These are phyloP conservation scores for Nannobrachium achirus DNA, from an alignment of 2,113 vertebrate species.

Conservation along the genomic window DNA sequence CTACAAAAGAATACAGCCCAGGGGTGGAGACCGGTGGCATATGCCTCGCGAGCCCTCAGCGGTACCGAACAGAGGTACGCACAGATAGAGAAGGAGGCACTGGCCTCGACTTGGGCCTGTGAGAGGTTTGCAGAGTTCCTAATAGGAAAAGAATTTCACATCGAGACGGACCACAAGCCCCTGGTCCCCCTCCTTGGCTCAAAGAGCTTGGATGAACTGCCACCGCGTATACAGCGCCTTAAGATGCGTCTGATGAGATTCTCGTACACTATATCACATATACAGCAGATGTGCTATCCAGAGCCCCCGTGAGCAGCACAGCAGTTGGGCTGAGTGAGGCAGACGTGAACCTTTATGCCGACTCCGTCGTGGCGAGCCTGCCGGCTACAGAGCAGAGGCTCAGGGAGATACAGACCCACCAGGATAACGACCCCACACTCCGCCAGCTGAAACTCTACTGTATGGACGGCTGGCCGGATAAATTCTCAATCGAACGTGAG, in stretches of 20 bases:
- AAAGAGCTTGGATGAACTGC: conserved; percentile 17
- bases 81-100: conserved; percentile 15
- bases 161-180: conserved; percentile 25
- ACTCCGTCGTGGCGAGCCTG: conserved; percentile 18
- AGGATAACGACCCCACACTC: conserved; percentile 10
- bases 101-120: conserved; percentile 27
- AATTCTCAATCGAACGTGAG: conserved; percentile 3
- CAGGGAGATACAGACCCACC: neutral
- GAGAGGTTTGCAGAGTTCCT: conserved; percentile 20
- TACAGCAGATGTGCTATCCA: conserved; percentile 25
- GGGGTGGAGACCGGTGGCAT: conserved; percentile 3
- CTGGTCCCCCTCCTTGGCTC: conserved; percentile 8
- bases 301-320: conserved; percentile 4
- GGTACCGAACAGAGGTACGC: neutral
- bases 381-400: conserved; percentile 25
- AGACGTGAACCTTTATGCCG: conserved; percentile 20
- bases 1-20: neutral
- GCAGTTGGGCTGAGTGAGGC: neutral
- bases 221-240: conserved; percentile 2
- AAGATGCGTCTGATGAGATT: conserved; percentile 11
- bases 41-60: neutral
- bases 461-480: conserved; percentile 21
- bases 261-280: conserved; percentile 6
- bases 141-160: neutral
- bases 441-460: conserved; percentile 19